Evolutionary conservation across 2,797 vertebrate species (phyloP), one percentile per base, ranked within the genome.

Genomic region (Typhlichthys eigenmanni): DNA sequence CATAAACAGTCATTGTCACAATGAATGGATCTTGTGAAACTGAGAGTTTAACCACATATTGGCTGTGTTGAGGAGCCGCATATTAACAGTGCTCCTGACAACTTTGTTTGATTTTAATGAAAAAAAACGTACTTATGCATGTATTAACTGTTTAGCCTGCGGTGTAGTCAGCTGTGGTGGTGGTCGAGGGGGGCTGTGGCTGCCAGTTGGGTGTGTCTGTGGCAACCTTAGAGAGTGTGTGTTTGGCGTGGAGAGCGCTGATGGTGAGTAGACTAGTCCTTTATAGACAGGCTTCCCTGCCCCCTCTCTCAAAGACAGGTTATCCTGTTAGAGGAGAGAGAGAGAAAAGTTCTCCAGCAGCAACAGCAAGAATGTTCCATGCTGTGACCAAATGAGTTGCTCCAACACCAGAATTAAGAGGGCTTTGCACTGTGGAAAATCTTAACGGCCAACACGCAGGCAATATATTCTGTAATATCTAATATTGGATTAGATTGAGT

Each of bases 291-390:
- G 64, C 63, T 79, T 52, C 78, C 82, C 86, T 66, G 52, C 78
- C 73, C 75, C 57, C 52, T 13, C 38, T 16, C 43, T 16, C 71
- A 65, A 77, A 81, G 79, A 79, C 85, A 88, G 88, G 89, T 89
- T 87, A 85, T 89, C 84, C 85, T 88, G 87, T 87, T 87, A 79
- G 85, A 82, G 76, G 75, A 29, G 43, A 48, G 65, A 59, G 64
- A 81, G 82, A 89, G 78, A 86, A 85, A 88, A 84, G 86, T 89
- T 91, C 88, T 92, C 91, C 88, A 90, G 84, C 86, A 85, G 89
- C 90, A 91, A 92, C 91, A 89, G 89, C 90, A 92, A 87, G 90
- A 91, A 92, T 92, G 90, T 88, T 88, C 81, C 89, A 82, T 82
- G 75, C 85, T 89, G 87, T 80, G 85, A 85, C 49, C 58, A 58